Percentiles rank a stretch among this genome's conserved stretches.
These are phyloP conservation scores for Sericinus montela DNA, from an alignment of 2,888 invertebrate genomes.

Conservation along the genomic window DNA sequence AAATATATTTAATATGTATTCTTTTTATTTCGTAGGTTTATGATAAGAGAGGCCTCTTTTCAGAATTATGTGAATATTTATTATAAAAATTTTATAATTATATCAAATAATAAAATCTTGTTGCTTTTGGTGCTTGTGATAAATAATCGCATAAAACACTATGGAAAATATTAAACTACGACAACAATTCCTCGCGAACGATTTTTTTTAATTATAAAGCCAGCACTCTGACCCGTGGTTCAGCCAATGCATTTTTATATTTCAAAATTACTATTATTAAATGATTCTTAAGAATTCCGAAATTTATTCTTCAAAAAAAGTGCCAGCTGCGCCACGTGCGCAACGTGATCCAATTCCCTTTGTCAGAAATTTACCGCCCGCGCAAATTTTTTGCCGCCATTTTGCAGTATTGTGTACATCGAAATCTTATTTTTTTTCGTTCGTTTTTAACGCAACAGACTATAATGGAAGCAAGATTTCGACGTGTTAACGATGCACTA, in stretches of 20 bases:
- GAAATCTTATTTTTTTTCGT: background rate
- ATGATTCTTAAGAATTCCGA: conserved; percentile 4
- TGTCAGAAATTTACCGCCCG: conserved; percentile 25
- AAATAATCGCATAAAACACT: too few species aligned
- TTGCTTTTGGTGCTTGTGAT: too few species aligned
- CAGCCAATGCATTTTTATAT: background rate
- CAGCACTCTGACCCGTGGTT: too few species aligned
- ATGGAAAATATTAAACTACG: too few species aligned
- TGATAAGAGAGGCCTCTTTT: too few species aligned
- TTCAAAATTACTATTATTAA: background rate
- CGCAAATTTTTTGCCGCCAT: conserved; percentile 22
- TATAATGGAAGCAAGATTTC: background rate
- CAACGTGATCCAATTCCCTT: conserved; percentile 44
- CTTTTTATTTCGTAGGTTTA: too few species aligned
- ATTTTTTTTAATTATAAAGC: too few species aligned
- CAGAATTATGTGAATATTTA: too few species aligned
- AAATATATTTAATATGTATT: too few species aligned
- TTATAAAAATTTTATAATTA: too few species aligned
- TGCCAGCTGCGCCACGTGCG: conserved; percentile 48
- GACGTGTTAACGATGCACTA: background rate
- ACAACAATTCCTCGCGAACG: too few species aligned
- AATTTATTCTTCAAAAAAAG: conserved; percentile 25
- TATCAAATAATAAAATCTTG: too few species aligned
- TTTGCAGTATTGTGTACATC: background rate
- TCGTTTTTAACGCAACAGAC: background rate